Base-by-base conservation (phyloP, 2,888 invertebrate species). In the Parthenolecanium corni region DNA sequence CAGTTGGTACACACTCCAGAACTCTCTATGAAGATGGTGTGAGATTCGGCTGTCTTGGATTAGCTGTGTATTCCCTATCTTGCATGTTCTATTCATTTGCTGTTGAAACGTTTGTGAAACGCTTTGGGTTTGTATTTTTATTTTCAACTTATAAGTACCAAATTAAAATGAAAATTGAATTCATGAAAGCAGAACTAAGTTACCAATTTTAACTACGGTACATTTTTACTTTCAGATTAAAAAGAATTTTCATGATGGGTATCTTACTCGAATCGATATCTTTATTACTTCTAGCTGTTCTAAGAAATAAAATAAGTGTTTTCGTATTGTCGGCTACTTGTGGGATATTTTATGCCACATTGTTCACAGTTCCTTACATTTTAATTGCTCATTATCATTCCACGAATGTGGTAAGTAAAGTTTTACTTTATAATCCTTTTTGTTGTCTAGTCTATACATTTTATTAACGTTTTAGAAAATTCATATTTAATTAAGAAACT, bases 321-420 rank as follows among this genome's bases (percentile, higher is more conserved):
- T 83, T 93, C 44, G 72, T 92, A 44, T 90, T 92, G 73, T 92
- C 94, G 67, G 89, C 92, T 82, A 86, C 91, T 0, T 93, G 95
- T 1, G 95, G 96, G 1, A 85, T 96, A 52, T 93, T 95, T 93
- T 96, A 96, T 75, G 93, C 95, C 12, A 95, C 95, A 0, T 79
- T 96, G 24, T 96, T 96, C 75, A 96, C 95, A 11, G 92, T 96
- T 91, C 95, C 95, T 1, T 96, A 94, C 72, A 77, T 95, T 42
- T 78, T 96, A 61, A 83, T 96, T 25, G 95, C 96, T 4, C 89
- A 92, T 73, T 96, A 95, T 73, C 95, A 96, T 73, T 85, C 89
- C n/a, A 84, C 83, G 65, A 86, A 89, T 69, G 84, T 82, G 77
- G 95, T 93, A 77, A 80, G 80, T 71, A 63, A 44, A 23, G n/a